Evolutionary conservation across 2,113 vertebrate species (phyloP).

Genomic region (Sturnus vulgaris): DNA sequence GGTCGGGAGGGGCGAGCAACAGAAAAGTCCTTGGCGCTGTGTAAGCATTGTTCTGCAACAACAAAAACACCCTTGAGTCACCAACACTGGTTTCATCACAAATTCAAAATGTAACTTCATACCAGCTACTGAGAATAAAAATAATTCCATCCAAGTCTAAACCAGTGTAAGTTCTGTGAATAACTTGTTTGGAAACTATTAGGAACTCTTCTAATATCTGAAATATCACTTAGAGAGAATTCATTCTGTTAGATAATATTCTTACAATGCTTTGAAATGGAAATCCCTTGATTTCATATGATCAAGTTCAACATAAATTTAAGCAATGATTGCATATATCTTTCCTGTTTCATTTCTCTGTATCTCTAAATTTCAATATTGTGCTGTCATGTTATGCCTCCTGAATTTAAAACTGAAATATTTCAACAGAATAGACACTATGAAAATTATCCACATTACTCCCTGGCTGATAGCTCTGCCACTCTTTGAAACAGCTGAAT

Average conservation of each 20-base stretch:
- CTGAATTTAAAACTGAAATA: conserved; percentile 1
- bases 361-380: not conserved
- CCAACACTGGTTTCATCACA: not conserved
- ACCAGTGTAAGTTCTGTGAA: not conserved
- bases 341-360: not conserved
- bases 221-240: not conserved
- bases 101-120: not conserved
- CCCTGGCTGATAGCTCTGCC: not conserved
- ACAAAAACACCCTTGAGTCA: accelerated
- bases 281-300: not conserved
- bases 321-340: not conserved
- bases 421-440: not conserved
- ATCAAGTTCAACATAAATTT: not conserved
- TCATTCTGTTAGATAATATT: not conserved
- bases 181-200: not conserved
- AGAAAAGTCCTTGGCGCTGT: not conserved
- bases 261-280: not conserved
- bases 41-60: accelerated
- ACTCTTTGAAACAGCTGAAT: not conserved
- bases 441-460: not conserved
- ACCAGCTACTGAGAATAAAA: not conserved
- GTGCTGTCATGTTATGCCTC: not conserved
- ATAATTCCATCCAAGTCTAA: not conserved
- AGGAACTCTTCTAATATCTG: not conserved
- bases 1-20: accelerated